Base-by-base conservation (phyloP, 2,888 invertebrate species). In the Anoncus sp. region DNA sequence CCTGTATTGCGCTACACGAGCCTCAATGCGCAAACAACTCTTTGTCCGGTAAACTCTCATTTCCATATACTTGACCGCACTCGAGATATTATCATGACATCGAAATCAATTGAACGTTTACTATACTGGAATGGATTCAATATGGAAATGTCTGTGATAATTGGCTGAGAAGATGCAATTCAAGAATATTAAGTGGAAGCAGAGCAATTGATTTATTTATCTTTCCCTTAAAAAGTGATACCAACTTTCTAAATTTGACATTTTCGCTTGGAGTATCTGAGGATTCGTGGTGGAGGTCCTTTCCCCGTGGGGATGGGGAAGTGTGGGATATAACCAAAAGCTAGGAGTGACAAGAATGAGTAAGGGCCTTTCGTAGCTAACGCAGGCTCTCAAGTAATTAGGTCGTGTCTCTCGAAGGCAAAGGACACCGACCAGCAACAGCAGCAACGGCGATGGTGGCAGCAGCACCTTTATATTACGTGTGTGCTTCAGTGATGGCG, bases 351-450 rank as follows among this genome's bases (percentile, higher is more conserved):
- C 57, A 27, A 59, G 20, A 55, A 43, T 38, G 18, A 38, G 49
- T 20, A 18, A 51, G 24, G 57, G 45, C 38, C 7, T 57, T 35
- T 20, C 51, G 49, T n/a, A 22, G 59, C 51, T 55, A 49, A 78
- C 62, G 43, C 38, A 65, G 77, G 85, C 87, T 86, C 83, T 87
- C 85, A 86, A 85, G 82, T 85, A 86, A 86, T 86, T 86, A 86
- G 85, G 87, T 87, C 86, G 85, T 67, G 74, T 81, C 83, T 81
- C 59, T 35, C 18, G 35, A 20, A 35, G 40, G 65, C 72, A 70
- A 75, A 77, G 77, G 57, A 75, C 43, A 53, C 40, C 45, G 45
- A n/a, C 62, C 57, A 65, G 47, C 53, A 59, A 22, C n/a, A 16
- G 22, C 31, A 22, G 2, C 14, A 18, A 14, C n/a, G n/a, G n/a